These are phyloP conservation scores for Sycobia sp. DNA, from an alignment of 1,140 invertebrate species.

Conservation along the genomic window DNA sequence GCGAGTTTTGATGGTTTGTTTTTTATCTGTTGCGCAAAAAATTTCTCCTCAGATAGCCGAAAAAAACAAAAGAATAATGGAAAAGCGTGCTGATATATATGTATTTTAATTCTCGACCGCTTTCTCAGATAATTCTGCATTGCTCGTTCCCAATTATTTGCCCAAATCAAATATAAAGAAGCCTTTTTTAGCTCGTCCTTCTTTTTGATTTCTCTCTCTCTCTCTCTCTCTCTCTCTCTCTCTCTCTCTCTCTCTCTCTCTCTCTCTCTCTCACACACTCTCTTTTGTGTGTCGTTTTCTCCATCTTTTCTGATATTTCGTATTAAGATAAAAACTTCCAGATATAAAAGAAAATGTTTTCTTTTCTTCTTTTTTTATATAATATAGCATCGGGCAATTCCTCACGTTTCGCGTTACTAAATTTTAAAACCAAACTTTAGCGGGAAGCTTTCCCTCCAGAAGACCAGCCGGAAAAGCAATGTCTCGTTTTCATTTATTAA, in stretches of 20 bases:
- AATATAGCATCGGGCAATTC: conserved; percentile 54
- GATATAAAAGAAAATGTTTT: conserved; percentile 34
- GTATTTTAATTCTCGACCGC: conserved; percentile 23
- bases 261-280: conserved; percentile 15
- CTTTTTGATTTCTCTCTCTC: conserved; percentile 39
- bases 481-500: conserved; percentile 21
- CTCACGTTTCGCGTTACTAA: conserved; percentile 51
- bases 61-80: conserved; percentile 11
- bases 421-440: conserved; percentile 45
- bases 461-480: conserved; percentile 32
- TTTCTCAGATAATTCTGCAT: background rate
- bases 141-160: conserved; percentile 6
- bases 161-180: conserved; percentile 16
- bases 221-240: too few relatives aligned
- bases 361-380: too few relatives aligned
- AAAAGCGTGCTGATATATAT: conserved; percentile 31
- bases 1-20: conserved; percentile 13
- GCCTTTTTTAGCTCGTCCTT: too few relatives aligned
- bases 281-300: conserved; percentile 1
- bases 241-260: conserved; percentile 8
- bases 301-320: too few relatives aligned
- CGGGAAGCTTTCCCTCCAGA: conserved; percentile 53
- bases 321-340: conserved; percentile 28
- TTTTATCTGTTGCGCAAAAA: too few relatives aligned
- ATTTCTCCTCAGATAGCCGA: conserved; percentile 10